A percentile compares a stretch with the other conserved stretches of the same genome.
These are phyloP conservation scores for Micoletzkya japonica DNA, from an alignment of 2,888 invertebrate species.

Conservation along the genomic window DNA sequence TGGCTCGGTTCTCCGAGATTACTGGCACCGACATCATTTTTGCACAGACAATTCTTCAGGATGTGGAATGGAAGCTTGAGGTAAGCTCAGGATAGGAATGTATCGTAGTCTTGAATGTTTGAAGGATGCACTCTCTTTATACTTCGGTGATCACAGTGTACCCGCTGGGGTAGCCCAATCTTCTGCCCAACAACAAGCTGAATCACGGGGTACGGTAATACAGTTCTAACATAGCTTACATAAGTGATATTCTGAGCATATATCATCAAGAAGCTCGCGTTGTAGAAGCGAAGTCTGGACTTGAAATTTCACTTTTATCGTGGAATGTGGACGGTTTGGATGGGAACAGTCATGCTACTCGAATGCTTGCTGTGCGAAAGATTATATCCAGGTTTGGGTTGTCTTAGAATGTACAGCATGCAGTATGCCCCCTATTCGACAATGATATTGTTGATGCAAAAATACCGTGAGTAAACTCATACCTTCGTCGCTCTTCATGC, in stretches of 20 bases:
- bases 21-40: constrained; percentile 70
- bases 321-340: constrained; percentile 74
- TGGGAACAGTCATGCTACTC: constrained; percentile 66
- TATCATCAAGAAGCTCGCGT: too few relatives aligned
- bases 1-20: constrained; percentile 66
- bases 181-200: too few relatives aligned
- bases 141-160: too few relatives aligned
- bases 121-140: not conserved
- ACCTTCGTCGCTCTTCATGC: too few relatives aligned
- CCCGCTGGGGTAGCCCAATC: too few relatives aligned
- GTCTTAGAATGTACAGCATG: not conserved
- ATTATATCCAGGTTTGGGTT: constrained; percentile 60
- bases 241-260: too few relatives aligned
- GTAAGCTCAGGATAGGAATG: constrained; percentile 51
- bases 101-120: not conserved
- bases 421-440: not conserved
- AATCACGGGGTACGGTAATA: too few relatives aligned
- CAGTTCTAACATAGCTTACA: too few relatives aligned
- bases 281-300: constrained; percentile 50
- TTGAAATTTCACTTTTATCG: constrained; percentile 67
- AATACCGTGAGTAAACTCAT: too few relatives aligned
- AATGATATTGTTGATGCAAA: too few relatives aligned
- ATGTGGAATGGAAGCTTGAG: constrained; percentile 69
- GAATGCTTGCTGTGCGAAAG: constrained; percentile 69
- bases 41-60: constrained; percentile 71